Evolutionary conservation across 1,140 invertebrate species (phyloP), one percentile per base, ranked within the genome.

Genomic region (Drosophila orena): DNA sequence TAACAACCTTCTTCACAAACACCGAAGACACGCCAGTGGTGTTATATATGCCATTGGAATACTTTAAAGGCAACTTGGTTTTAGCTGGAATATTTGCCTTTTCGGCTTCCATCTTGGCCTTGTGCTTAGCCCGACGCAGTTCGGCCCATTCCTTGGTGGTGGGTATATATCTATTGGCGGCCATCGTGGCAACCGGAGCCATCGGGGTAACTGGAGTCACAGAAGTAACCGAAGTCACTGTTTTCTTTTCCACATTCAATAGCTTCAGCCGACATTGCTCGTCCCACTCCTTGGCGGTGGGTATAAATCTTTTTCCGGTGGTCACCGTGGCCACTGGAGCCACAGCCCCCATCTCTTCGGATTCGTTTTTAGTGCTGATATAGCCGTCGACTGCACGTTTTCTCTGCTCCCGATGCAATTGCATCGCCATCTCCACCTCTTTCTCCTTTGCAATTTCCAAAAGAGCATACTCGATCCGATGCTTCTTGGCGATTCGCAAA

Each of bases 81-180:
- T 35, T 17, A 3, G 10, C 11, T 50, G 53, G n/a, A 14, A 10
- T 7, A 1, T 7, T 14, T 14, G 17, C 12, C 22, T 15, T 27
- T n/a, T 30, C n/a, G n/a, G n/a, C 8, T 4, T 50, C 27, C n/a
- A 34, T 11, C 4, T 12, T 47, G 27, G 27, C n/a, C 38, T 24
- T 3, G 1, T 14, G 30, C 43, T 52, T 75, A 30, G 58, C 58
- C 1, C 62, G 68, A 27, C 75, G 76, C 12, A 69, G 61, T 2
- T 81, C 81, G 27, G 81, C 75, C 81, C 81, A 88, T 42, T 86
- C 69, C 44, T 81, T 86, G 1, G 37, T 55, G 2, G 81, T 86
- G 55, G 81, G 81, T 38, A 86, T 86, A 30, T 79, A 86, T 37
- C 81, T 56, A 17, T 27, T 24, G 12, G 75, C 55, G 6, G 57